Evolutionary conservation across 1,140 invertebrate genomes (phyloP).

Genomic region (Neoseiulus cucumeris): DNA sequence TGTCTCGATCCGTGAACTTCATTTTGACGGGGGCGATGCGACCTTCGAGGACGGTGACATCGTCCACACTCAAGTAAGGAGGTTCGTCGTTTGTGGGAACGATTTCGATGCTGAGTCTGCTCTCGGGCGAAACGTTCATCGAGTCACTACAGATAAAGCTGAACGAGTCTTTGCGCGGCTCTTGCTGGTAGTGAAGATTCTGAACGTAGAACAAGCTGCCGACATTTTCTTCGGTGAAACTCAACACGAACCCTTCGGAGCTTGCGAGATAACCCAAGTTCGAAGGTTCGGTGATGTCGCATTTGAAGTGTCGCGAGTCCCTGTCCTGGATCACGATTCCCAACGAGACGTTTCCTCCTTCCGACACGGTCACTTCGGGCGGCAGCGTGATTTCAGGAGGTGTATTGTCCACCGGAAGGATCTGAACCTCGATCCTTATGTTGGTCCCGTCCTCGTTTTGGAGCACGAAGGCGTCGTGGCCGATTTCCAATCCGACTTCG

Average conservation of each 20-base stretch:
- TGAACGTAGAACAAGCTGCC: neutral
- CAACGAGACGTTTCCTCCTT: neutral
- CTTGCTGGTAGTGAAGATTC: neutral
- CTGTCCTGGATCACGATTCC: neutral
- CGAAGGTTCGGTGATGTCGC: neutral
- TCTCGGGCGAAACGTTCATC: neutral
- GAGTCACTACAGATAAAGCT: neutral
- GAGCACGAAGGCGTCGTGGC: neutral
- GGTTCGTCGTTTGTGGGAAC: neutral
- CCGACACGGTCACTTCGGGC: neutral
- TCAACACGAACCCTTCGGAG: conserved; percentile 2
- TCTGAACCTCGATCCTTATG: neutral
- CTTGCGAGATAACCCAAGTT: neutral
- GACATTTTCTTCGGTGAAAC: neutral
- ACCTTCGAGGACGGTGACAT: neutral
- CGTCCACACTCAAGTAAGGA: neutral
- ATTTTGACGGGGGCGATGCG: neutral
- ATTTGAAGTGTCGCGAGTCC: neutral
- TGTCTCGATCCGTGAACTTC: neutral
- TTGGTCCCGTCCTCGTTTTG: conserved; percentile 5
- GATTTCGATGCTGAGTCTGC: neutral
- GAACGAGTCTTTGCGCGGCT: neutral
- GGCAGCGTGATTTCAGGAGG: neutral
- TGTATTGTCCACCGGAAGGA: neutral
- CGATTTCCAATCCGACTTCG: neutral